Evolutionary conservation across 2,888 invertebrate genomes (phyloP), one percentile per base, ranked within the genome.

Genomic region (Tridacna gigas): DNA sequence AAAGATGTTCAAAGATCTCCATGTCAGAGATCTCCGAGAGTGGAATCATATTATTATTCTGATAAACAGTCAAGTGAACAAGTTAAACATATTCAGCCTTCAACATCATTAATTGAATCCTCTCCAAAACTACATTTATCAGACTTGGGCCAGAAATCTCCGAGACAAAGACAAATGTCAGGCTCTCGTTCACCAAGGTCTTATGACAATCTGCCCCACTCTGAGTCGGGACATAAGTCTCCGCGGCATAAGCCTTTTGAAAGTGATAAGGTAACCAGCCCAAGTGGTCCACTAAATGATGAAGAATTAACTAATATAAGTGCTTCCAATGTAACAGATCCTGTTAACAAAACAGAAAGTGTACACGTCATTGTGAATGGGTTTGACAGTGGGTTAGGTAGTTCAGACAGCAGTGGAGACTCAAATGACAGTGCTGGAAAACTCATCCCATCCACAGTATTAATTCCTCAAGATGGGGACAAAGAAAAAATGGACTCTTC

Each of bases 331-430:
- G 77, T 22, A 25, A 81, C n/a, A 47, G 48, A n/a, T 56, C 2
- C 56, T 22, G 48, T 65, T 20, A n/a, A 28, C 22, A 63, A 20
- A 56, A 65, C 63, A 47, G 79, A 48, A 18, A 48, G 65, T 77
- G 69, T 66, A 22, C 73, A 61, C 0, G 75, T 81, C 18, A 69
- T 80, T 45, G 75, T 81, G 37, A 82, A 69, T 63, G 88, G 83
- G 71, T 83, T 89, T 28, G 93, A 93, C 80, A 93, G 93, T 89
- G 93, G 93, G 63, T 74, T 92, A 12, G 91, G 93, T 37, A 92
- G 92, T 78, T 91, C 92, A n/a, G 86, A 92, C 22, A 92, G 91
- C 82, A 93, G 91, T 86, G 92, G 92, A 63, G 93, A 93, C 69
- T 93, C 93, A 15, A 86, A 91, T 67, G 93, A 93, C 83, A 91